phyloP scores from a whole-genome alignment of 1,140 invertebrate species.

The Gryllus bimaculatus region DNA sequence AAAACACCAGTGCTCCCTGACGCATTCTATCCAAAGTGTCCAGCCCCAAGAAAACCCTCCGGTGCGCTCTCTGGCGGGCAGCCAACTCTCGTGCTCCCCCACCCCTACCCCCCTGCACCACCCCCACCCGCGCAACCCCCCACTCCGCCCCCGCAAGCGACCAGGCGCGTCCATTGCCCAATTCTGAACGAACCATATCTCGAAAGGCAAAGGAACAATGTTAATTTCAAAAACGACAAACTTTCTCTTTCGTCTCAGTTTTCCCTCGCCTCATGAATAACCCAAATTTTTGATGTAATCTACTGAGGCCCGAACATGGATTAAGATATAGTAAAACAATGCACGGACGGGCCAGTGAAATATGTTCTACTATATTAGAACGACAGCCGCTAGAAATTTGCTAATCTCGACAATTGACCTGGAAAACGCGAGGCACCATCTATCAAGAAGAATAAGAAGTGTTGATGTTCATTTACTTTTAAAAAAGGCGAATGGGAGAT shows the following conservation, averaged over 20 bases:
- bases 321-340: slow-evolving; percentile 6
- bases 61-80: too few relatives aligned
- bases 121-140: too few relatives aligned
- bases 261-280: not conserved
- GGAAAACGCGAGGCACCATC: not conserved
- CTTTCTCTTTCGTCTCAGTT: not conserved
- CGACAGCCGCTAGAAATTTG: not conserved
- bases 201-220: not conserved
- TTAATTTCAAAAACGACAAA: not conserved
- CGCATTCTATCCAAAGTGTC: too few relatives aligned
- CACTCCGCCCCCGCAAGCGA: not conserved
- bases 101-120: too few relatives aligned
- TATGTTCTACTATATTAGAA: not conserved
- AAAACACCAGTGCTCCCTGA: too few relatives aligned
- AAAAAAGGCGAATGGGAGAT: not conserved
- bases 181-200: not conserved
- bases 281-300: not conserved
- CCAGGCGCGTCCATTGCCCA: not conserved
- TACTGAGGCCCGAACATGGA: not conserved
- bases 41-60: too few relatives aligned
- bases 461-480: not conserved
- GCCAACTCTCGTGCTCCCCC: too few relatives aligned
- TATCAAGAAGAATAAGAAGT: not conserved
- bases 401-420: not conserved
- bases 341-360: not conserved